Conservation (phyloP, 2,888 invertebrate species). For the Phalangium opilio region DNA sequence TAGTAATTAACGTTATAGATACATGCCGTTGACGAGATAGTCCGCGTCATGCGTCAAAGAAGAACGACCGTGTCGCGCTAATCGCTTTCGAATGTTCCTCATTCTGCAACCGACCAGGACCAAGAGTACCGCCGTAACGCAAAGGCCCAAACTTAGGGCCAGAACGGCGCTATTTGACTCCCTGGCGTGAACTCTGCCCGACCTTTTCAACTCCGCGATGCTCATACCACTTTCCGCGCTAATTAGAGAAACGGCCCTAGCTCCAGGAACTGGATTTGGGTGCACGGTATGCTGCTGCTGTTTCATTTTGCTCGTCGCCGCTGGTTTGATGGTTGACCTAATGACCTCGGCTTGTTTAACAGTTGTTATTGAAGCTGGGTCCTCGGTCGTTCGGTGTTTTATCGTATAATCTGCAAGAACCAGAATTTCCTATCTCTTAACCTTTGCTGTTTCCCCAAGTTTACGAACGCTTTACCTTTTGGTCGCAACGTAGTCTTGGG, state of each 20-base stretch:
- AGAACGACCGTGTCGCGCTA: constrained; percentile 42
- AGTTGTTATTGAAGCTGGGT: background rate
- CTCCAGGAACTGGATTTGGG: too few species aligned
- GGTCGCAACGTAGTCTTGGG: background rate
- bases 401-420: background rate
- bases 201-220: constrained; percentile 14
- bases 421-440: too few species aligned
- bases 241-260: too few species aligned
- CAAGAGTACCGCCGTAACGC: constrained; percentile 62
- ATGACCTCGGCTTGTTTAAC: background rate
- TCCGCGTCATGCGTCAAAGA: constrained; percentile 57
- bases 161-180: constrained; percentile 47
- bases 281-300: too few species aligned
- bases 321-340: background rate
- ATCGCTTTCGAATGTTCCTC: constrained; percentile 50
- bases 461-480: constrained; percentile 6
- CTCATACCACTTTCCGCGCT: constrained; percentile 8
- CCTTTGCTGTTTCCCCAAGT: too few species aligned
- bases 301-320: background rate
- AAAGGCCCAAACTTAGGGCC: constrained; percentile 45
- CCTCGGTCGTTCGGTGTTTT: background rate
- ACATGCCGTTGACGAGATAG: constrained; percentile 96
- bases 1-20: too few species aligned
- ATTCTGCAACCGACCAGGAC: constrained; percentile 67
- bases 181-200: constrained; percentile 11